phyloP scores from a whole-genome alignment of 2,888 invertebrate species.

The Julus scanicus region DNA sequence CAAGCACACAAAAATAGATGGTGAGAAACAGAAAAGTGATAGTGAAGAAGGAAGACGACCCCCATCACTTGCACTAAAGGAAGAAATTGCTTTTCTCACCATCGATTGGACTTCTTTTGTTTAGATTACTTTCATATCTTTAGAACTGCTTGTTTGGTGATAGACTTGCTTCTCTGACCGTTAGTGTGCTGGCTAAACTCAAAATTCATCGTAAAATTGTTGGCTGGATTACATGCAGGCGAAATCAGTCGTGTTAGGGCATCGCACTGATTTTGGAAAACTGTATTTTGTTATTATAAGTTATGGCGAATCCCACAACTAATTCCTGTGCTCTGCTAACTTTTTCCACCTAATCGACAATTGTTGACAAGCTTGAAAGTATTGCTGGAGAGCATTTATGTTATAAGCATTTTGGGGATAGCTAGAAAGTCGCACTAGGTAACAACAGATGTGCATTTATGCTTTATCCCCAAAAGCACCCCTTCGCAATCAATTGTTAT shows the following conservation, averaged over 20 bases:
- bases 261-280: background rate
- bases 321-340: background rate
- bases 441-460: too few relatives aligned
- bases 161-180: background rate
- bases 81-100: constrained; percentile 20
- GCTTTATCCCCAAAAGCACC: too few relatives aligned
- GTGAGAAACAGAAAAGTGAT: constrained; percentile 19
- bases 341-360: background rate
- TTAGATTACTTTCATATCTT: constrained; percentile 31
- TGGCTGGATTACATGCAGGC: too few relatives aligned
- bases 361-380: background rate
- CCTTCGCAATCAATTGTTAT: too few relatives aligned
- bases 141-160: background rate
- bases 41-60: constrained; percentile 33
- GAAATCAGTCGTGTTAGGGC: too few relatives aligned
- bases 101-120: constrained; percentile 14
- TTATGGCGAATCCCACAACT: background rate
- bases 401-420: too few relatives aligned
- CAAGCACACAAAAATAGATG: constrained; percentile 13
- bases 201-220: too few relatives aligned
- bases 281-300: background rate
- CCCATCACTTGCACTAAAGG: constrained; percentile 33
- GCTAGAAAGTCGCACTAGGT: too few relatives aligned
- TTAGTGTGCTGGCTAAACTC: background rate
- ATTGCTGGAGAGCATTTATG: too few relatives aligned